These are phyloP conservation scores for Acanthopleura granulata DNA, from an alignment of 2,888 invertebrate genomes.

Conservation along the genomic window DNA sequence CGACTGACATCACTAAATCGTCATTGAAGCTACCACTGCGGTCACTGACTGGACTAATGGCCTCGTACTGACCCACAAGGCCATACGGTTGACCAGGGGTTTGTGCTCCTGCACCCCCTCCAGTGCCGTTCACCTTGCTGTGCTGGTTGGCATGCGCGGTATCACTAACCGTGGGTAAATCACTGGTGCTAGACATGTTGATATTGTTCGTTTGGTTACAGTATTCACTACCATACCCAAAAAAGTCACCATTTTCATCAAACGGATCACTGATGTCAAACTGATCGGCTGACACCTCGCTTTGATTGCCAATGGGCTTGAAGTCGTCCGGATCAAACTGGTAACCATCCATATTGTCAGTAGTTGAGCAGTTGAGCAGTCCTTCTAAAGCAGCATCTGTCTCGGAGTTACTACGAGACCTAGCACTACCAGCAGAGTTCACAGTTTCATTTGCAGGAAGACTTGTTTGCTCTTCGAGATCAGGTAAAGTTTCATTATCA, in stretches of 20 bases:
- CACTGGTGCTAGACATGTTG: background rate
- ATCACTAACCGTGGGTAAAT: background rate
- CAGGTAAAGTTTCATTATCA: conserved; percentile 1
- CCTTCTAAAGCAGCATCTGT: conserved; percentile 19
- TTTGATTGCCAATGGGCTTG: background rate
- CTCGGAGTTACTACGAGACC: background rate
- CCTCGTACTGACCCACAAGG: conserved; percentile 10
- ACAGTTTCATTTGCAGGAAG: background rate
- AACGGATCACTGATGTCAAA: conserved; percentile 17
- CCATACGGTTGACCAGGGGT: background rate
- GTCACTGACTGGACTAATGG: conserved; percentile 18
- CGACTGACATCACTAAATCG: background rate
- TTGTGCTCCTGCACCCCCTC: background rate
- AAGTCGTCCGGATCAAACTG: conserved; percentile 16
- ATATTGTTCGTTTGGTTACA: background rate
- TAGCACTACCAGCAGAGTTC: background rate
- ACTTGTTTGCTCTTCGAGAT: background rate
- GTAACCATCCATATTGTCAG: conserved; percentile 8
- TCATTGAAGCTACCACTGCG: conserved; percentile 5
- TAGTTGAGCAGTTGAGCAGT: background rate
- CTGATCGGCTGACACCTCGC: background rate
- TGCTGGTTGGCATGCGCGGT: background rate
- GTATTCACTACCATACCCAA: conserved; percentile 9
- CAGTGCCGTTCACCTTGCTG: background rate
- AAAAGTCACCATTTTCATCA: conserved; percentile 15